These are phyloP conservation scores for Luidia sarsii DNA, from an alignment of 53 echinoderm and acorn worm species.

Conservation along the genomic window DNA sequence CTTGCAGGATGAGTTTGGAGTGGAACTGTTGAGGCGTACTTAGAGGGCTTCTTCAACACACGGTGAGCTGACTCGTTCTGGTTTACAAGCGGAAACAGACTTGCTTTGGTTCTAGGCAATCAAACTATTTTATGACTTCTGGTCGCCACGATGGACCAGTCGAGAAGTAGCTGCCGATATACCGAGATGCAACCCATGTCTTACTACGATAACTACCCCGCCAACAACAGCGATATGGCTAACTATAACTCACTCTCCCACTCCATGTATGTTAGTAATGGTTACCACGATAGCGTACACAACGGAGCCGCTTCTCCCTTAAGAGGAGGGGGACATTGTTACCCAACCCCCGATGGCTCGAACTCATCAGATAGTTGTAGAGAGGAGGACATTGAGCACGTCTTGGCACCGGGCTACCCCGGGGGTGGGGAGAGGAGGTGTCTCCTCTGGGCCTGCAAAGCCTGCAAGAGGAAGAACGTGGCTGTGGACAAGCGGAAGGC, in stretches of 20 bases:
- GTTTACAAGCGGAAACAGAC: background rate
- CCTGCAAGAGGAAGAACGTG: conserved; percentile 96
- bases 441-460: conserved; percentile 98
- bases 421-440: conserved; percentile 94
- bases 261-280: conserved; percentile 77
- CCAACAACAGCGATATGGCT: conserved; percentile 80
- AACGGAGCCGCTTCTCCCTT: conserved; percentile 61
- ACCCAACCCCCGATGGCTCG: conserved; percentile 68
- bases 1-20: too few relatives aligned
- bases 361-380: conserved; percentile 76
- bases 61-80: background rate
- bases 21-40: too few relatives aligned
- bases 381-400: conserved; percentile 97
- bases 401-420: conserved; percentile 95
- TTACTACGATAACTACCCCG: conserved; percentile 86
- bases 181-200: conserved; percentile 93
- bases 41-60: too few relatives aligned
- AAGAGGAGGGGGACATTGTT: conserved; percentile 81
- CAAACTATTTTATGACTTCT: conserved; percentile 26
- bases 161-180: conserved; percentile 95
- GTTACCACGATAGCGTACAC: conserved; percentile 60
- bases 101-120: conserved; percentile 10
- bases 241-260: conserved; percentile 79
- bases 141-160: conserved; percentile 75
- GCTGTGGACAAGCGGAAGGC: conserved; percentile 99